Evolutionary conservation across 2,113 vertebrate genomes (phyloP).

Genomic region (Hemicordylus capensis): DNA sequence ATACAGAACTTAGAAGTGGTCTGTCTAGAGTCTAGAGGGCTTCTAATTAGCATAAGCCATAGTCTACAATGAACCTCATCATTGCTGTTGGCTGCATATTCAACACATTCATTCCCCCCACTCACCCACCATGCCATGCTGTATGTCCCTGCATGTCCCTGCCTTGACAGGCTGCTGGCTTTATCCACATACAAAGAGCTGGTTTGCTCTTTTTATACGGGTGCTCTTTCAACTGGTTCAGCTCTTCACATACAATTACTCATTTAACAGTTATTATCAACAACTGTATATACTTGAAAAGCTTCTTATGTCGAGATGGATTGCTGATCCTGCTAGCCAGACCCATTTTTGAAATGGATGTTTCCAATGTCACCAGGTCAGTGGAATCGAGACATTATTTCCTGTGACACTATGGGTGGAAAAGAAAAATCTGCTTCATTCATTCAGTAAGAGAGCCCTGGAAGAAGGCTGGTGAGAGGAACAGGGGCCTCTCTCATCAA

Average conservation of each 20-base stretch:
- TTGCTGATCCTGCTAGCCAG: conserved; percentile 29
- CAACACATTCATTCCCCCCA: rapidly evolving
- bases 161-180: not conserved
- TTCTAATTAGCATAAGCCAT: not conserved
- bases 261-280: not conserved
- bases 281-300: conserved; percentile 14
- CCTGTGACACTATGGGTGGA: conserved; percentile 43
- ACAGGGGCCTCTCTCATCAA: conserved; percentile 33
- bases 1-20: not conserved
- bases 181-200: not conserved
- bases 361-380: conserved; percentile 54
- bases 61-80: not conserved
- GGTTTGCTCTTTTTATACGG: conserved; percentile 17
- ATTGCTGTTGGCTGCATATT: not conserved
- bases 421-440: conserved; percentile 54
- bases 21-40: not conserved
- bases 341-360: conserved; percentile 46
- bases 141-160: not conserved
- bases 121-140: not conserved
- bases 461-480: conserved; percentile 57
- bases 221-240: not conserved
- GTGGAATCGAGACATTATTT: conserved; percentile 50
- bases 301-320: conserved; percentile 31
- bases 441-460: conserved; percentile 46
- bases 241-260: not conserved